These are phyloP conservation scores for Plecturocebus donacophilus DNA, from an alignment of 2,113 vertebrate species.

Conservation along the genomic window DNA sequence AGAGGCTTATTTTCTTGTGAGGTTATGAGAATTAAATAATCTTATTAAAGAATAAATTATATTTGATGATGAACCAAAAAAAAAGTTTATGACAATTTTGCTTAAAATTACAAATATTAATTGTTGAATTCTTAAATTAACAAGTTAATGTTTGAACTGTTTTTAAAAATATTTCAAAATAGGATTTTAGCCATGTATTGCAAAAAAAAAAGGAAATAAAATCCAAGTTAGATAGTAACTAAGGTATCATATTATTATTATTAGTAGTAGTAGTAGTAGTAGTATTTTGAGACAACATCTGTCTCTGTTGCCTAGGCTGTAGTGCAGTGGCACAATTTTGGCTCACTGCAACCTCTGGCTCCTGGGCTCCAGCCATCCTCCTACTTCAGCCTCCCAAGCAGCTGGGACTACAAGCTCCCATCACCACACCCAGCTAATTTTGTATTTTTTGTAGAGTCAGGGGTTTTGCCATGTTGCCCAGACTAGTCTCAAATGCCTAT, in stretches of 20 bases:
- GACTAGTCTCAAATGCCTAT: neutral
- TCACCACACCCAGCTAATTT: neutral
- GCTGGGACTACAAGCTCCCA: neutral
- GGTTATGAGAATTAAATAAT: neutral
- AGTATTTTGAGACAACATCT: neutral
- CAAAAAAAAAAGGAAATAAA: neutral
- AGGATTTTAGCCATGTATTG: neutral
- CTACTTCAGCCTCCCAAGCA: neutral
- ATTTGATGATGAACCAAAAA: neutral
- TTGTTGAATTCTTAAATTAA: neutral
- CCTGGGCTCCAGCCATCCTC: neutral
- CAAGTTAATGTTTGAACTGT: neutral
- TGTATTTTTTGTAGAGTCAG: neutral
- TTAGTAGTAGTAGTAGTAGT: too few species aligned
- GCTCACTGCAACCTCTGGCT: neutral
- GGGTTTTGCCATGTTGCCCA: neutral
- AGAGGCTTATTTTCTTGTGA: neutral
- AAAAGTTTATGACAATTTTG: neutral
- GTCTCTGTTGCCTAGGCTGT: neutral
- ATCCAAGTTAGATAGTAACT: neutral
- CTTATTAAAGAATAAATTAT: neutral
- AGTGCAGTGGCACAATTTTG: neutral
- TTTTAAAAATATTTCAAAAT: neutral
- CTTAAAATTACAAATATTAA: neutral
- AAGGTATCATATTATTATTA: neutral